Percentiles rank a stretch among this genome's conserved stretches.
Conservation (phyloP, 2,797 vertebrate species). For the Glyptemys insculpta region DNA sequence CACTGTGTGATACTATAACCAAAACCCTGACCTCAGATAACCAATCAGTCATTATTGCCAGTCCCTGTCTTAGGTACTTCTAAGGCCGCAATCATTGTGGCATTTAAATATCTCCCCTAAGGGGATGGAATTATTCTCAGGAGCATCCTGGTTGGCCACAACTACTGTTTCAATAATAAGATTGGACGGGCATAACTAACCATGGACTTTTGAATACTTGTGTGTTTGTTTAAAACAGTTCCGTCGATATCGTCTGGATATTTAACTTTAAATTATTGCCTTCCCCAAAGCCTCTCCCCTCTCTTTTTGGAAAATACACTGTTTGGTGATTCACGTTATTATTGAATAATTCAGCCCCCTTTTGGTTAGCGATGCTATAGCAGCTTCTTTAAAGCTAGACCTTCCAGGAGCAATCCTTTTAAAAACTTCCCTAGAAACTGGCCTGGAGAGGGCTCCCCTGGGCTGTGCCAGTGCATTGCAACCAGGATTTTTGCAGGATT, state of each 20-base stretch:
- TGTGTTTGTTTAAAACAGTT: rapidly evolving
- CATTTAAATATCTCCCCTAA: rapidly evolving
- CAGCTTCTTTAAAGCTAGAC: not conserved
- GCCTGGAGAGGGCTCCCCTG: rapidly evolving
- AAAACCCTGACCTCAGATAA: not conserved
- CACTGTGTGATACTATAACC: not conserved
- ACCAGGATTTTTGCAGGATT: not conserved
- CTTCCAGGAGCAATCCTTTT: not conserved
- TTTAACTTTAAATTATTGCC: too few relatives aligned
- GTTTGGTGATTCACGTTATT: too few relatives aligned
- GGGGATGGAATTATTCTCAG: not conserved
- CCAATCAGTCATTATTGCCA: not conserved
- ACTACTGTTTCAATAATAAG: not conserved
- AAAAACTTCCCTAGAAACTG: not conserved
- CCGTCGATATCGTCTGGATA: not conserved
- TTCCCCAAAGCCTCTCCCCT: rapidly evolving
- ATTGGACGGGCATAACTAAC: rapidly evolving
- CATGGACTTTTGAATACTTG: not conserved
- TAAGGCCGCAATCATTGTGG: too few relatives aligned
- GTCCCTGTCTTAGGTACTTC: not conserved
- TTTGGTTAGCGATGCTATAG: not conserved
- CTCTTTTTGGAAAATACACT: too few relatives aligned
- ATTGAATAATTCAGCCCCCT: not conserved
- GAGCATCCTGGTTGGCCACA: not conserved
- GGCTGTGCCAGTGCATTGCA: rapidly evolving